Evolutionary conservation across 1,140 invertebrate species (phyloP).

Genomic region (Trichonephila clavata): DNA sequence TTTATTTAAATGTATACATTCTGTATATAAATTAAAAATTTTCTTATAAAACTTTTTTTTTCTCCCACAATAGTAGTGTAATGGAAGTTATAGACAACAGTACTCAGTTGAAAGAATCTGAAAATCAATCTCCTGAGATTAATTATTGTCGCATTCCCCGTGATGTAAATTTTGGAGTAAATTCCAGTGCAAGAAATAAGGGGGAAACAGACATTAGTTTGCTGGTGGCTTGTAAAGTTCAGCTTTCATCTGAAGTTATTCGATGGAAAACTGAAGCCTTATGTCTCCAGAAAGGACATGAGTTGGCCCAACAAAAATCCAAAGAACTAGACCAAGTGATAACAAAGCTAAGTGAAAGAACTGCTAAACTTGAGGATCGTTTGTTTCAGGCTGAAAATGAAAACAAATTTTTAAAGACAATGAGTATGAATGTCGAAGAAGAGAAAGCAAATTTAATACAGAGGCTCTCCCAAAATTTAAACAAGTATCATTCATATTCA

Average conservation of each 20-base stretch:
- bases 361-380: slow-evolving; percentile 51
- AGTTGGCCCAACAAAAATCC: slow-evolving; percentile 6
- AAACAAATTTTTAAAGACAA: slow-evolving; percentile 34
- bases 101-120: slow-evolving; percentile 41
- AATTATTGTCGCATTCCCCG: slow-evolving; percentile 14
- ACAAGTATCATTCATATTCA: slow-evolving; percentile 57
- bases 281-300: slow-evolving; percentile 45
- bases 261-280: slow-evolving; percentile 70
- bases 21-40: too few species aligned
- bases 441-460: neutral
- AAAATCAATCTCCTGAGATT: slow-evolving; percentile 28
- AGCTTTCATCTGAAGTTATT: slow-evolving; percentile 70
- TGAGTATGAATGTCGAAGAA: neutral
- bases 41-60: too few species aligned
- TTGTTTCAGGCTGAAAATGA: slow-evolving; percentile 46
- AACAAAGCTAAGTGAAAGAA: slow-evolving; percentile 20
- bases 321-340: slow-evolving; percentile 48
- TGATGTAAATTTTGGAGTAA: neutral
- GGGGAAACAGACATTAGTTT: slow-evolving; percentile 39
- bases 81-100: slow-evolving; percentile 48
- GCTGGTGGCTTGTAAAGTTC: slow-evolving; percentile 55
- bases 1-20: too few species aligned
- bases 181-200: neutral
- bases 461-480: slow-evolving; percentile 12
- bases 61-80: neutral